These are phyloP conservation scores for Pituophis catenifer DNA, from an alignment of 2,113 vertebrate species.

Conservation along the genomic window DNA sequence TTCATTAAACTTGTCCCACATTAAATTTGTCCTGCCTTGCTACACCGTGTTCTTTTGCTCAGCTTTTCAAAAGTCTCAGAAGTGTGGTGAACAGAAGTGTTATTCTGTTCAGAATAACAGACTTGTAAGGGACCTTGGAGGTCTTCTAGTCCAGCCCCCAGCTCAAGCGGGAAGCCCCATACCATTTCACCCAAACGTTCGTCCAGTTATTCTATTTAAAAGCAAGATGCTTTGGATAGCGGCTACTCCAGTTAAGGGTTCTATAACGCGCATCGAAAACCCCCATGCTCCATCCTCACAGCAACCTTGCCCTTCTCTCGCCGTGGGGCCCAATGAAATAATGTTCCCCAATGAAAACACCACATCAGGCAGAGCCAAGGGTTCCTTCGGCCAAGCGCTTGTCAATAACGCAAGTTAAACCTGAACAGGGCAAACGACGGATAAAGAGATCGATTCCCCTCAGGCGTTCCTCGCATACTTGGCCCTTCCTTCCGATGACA, in stretches of 20 bases:
- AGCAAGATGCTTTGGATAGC: slow-evolving; percentile 47
- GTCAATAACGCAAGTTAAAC: slow-evolving; percentile 35
- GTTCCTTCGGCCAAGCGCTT: slow-evolving; percentile 27
- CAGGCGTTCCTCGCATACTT: background rate
- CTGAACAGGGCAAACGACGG: slow-evolving; percentile 36
- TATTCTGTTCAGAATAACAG: background rate
- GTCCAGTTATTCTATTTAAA: background rate
- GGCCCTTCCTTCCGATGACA: slow-evolving; percentile 10
- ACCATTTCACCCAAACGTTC: background rate
- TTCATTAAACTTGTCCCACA: background rate
- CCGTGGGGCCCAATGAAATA: background rate
- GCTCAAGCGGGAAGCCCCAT: background rate
- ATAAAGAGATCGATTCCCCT: background rate
- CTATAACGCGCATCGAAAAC: slow-evolving; percentile 41
- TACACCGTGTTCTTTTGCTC: background rate
- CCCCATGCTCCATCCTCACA: slow-evolving; percentile 58
- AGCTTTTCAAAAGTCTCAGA: background rate
- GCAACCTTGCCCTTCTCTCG: background rate
- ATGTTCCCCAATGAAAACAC: background rate
- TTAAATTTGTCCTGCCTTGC: background rate
- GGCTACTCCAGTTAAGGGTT: slow-evolving; percentile 51
- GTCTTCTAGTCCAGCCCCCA: background rate
- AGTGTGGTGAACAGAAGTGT: background rate
- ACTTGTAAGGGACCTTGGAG: background rate
- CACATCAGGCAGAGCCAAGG: background rate